A percentile compares a stretch with the other conserved stretches of the same genome.
phyloP scores from a whole-genome alignment of 2,888 invertebrate species.

The Chrysotoxum bicinctum region DNA sequence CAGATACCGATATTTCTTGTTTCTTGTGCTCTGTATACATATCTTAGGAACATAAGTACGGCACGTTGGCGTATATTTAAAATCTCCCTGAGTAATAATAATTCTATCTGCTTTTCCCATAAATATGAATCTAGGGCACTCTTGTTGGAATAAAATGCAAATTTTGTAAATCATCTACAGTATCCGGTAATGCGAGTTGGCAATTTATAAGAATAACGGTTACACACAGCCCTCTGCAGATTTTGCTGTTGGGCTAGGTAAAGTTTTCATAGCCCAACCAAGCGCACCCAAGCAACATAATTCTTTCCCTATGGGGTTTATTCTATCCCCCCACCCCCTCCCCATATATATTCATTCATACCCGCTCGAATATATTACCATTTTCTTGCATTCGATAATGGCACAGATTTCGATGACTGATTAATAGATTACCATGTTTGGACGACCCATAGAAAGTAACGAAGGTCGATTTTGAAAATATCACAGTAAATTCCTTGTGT shows the following conservation, averaged over 20 bases:
- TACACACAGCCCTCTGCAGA: constrained; percentile 6
- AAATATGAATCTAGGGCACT: constrained; percentile 28
- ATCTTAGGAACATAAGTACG: neutral
- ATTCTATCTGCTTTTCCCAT: constrained; percentile 7
- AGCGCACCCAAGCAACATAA: constrained; percentile 24
- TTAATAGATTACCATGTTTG: constrained; percentile 65
- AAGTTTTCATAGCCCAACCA: constrained; percentile 22
- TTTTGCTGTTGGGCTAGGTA: constrained; percentile 3
- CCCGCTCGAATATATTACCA: neutral
- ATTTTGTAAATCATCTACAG: constrained; percentile 49
- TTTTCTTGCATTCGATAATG: constrained; percentile 40
- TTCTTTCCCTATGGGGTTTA: neutral
- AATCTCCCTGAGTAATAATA: neutral
- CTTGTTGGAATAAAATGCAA: constrained; percentile 41
- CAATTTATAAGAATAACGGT: constrained; percentile 19
- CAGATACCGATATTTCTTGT: neutral
- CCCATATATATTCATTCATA: neutral
- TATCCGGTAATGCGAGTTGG: constrained; percentile 26
- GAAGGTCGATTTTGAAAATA: constrained; percentile 43
- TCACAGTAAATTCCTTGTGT: constrained; percentile 49
- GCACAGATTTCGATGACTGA: constrained; percentile 65
- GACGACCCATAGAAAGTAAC: constrained; percentile 42
- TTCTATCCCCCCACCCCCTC: neutral
- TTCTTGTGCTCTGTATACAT: neutral
- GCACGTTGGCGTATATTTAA: neutral